phyloP scores from a whole-genome alignment of 1,140 invertebrate genomes.

The Tetraneura akinire region DNA sequence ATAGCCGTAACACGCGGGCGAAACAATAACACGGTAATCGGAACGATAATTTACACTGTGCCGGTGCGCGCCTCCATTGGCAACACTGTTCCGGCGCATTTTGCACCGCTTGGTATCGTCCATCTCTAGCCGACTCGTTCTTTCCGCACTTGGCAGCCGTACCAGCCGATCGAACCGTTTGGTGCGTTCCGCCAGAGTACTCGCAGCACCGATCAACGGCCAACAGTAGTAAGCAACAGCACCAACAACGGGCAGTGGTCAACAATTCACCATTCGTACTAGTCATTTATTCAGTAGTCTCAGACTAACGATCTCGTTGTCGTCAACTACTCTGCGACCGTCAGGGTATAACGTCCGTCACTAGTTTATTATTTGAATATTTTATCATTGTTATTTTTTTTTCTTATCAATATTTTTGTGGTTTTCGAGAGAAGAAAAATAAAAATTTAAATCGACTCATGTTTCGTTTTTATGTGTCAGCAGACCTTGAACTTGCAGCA shows the following conservation, averaged over 20 bases:
- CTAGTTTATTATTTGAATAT: neutral
- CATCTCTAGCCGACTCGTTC: conserved; percentile 32
- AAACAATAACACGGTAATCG: too few relatives aligned
- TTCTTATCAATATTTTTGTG: neutral
- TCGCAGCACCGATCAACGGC: neutral
- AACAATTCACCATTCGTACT: too few relatives aligned
- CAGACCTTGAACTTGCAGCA: neutral
- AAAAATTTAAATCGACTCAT: neutral
- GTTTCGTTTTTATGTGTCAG: neutral
- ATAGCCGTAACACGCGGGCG: too few relatives aligned
- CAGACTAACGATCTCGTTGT: too few relatives aligned
- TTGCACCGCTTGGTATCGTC: conserved; percentile 13
- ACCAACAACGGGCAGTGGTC: neutral
- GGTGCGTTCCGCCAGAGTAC: neutral
- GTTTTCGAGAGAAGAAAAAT: neutral
- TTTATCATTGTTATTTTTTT: neutral
- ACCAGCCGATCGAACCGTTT: neutral
- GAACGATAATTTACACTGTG: neutral
- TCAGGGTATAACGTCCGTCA: neutral
- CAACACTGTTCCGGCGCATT: conserved; percentile 39
- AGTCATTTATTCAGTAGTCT: too few relatives aligned
- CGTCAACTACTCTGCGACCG: too few relatives aligned
- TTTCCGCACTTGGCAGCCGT: conserved; percentile 39
- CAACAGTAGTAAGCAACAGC: too few relatives aligned
- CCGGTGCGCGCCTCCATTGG: neutral